Base-by-base conservation (phyloP, 2,113 vertebrate genomes). In the Atherinomorus stipes region DNA sequence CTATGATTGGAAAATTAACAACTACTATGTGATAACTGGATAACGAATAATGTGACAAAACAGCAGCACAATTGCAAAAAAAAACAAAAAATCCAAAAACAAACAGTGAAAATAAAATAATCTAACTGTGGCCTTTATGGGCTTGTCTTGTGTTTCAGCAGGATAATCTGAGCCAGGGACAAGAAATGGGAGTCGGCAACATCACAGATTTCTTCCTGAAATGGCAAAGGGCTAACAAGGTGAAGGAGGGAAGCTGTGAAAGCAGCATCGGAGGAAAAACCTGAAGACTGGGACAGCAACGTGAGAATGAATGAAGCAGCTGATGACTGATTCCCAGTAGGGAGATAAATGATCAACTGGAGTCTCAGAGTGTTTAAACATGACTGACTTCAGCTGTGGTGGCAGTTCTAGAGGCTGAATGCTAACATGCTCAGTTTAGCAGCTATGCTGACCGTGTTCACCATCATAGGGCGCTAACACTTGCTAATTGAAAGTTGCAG, bases 41-140 rank as follows among this genome's bases (percentile, higher is more conserved):
- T 31, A 59, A 80, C 71, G 64, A 34, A 52, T 34, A 23, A 63
- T 59, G 7, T n/a, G 28, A 79, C n/a, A 28, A 23, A 65, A 75
- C 56, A 64, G 40, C 18, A 51, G 59, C 4, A 58, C 45, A 37
- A 21, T 40, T 37, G 52, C 3, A 50, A 81, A 59, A 61, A 64
- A 23, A 13, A 5, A 37, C 19, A 47, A n/a, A 28, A 7, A 34
- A n/a, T n/a, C n/a, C n/a, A n/a, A 34, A 34, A 34, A 34, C n/a
- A n/a, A n/a, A n/a, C 28, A 11, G 1, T 45, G 38, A 18, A 65
- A 72, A 58, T 31, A 15, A 42, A 15, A 42, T 16, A 2, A 42
- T 42, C 40, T 42, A 18, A 49, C 50, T 38, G 73, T 22, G 63
- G 7, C 28, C 52, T 78, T 71, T 38, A 45, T 49, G 53, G 50